These are phyloP conservation scores for Mastacembelus armatus DNA, from an alignment of 2,797 vertebrate genomes.

Conservation along the genomic window DNA sequence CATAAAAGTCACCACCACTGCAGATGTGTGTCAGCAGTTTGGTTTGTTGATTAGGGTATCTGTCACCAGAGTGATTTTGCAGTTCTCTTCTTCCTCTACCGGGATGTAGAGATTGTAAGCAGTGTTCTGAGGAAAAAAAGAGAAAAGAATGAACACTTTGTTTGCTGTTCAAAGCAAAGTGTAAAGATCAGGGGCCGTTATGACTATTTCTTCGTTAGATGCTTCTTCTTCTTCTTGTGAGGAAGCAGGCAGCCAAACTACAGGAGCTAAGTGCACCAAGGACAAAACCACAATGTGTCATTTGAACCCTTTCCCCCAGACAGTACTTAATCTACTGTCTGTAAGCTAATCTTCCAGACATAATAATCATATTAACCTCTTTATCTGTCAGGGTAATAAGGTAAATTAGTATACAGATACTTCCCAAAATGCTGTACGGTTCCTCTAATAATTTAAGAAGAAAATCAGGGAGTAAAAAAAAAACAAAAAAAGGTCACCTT, in stretches of 20 bases:
- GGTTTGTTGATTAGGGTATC: slow-evolving; percentile 11
- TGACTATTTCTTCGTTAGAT: too few relatives aligned
- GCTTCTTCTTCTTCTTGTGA: too few relatives aligned
- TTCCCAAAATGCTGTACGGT: not conserved
- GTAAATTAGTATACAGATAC: not conserved
- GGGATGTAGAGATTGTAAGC: slow-evolving; percentile 28
- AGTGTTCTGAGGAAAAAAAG: slow-evolving; percentile 24
- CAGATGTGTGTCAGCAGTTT: not conserved
- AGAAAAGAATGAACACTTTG: not conserved
- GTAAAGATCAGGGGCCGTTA: too few relatives aligned
- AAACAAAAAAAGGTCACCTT: slow-evolving; percentile 47
- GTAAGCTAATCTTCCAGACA: too few relatives aligned
- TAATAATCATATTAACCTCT: not conserved
- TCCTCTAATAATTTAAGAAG: not conserved
- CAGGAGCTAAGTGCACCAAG: not conserved
- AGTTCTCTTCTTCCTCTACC: slow-evolving; percentile 40
- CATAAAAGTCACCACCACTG: not conserved
- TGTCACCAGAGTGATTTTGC: slow-evolving; percentile 49
- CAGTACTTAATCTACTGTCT: too few relatives aligned
- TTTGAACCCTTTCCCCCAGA: too few relatives aligned
- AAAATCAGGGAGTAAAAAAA: not conserved
- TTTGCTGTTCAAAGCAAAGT: too few relatives aligned
- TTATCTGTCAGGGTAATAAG: not conserved
- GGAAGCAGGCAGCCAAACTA: too few relatives aligned
- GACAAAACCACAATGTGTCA: not conserved